phyloP scores from a whole-genome alignment of 2,113 vertebrate species.

The Puma concolor region DNA sequence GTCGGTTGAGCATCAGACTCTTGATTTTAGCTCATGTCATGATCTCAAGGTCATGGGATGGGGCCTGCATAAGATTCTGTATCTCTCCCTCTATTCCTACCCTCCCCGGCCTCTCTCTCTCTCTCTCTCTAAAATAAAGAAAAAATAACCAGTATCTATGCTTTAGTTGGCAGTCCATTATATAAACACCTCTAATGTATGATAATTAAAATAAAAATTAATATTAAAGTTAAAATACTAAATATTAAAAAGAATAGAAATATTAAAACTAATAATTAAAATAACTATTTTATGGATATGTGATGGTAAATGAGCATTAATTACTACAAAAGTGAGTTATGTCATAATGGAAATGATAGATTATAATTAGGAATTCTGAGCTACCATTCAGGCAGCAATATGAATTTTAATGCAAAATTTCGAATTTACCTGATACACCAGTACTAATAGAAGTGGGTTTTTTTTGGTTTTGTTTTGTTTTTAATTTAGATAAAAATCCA shows the following conservation, averaged over 20 bases:
- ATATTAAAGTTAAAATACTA: not conserved
- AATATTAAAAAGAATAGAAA: not conserved
- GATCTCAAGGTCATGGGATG: too few species aligned
- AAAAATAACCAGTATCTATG: not conserved
- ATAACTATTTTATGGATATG: not conserved
- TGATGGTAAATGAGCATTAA: not conserved
- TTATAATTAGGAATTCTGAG: not conserved
- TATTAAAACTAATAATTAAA: not conserved
- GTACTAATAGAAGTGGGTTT: not conserved
- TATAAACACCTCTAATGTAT: not conserved
- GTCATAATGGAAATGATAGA: not conserved
- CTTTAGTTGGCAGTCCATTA: not conserved
- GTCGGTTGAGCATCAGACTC: too few species aligned
- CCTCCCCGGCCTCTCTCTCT: too few species aligned
- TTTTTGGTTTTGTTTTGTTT: not conserved
- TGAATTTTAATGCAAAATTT: not conserved
- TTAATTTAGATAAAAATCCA: not conserved
- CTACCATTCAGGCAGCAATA: not conserved
- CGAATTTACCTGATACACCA: not conserved
- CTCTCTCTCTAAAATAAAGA: too few species aligned
- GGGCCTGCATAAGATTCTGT: too few species aligned
- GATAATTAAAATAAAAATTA: not conserved
- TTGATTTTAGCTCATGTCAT: too few species aligned
- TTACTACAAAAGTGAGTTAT: not conserved
- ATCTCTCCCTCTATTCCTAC: too few species aligned